These are phyloP conservation scores for Tenthredo scrophulariae DNA, from an alignment of 2,888 invertebrate genomes.

Conservation along the genomic window DNA sequence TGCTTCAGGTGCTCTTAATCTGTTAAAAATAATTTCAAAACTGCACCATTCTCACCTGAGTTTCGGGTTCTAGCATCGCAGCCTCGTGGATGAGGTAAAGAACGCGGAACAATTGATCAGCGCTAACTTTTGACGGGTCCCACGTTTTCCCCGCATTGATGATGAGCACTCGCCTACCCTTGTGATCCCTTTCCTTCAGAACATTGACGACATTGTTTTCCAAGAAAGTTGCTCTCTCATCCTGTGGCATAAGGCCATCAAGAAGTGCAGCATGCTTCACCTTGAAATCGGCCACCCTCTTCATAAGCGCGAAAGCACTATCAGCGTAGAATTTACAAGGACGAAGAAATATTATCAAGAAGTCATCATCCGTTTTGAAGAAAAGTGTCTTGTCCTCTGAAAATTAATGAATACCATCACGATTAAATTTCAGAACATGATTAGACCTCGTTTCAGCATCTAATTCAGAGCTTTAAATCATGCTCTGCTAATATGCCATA, in stretches of 20 bases:
- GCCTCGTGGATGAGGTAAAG: slow-evolving; percentile 90
- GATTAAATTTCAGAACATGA: neutral
- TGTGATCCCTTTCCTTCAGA: slow-evolving; percentile 86
- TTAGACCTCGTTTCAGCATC: neutral
- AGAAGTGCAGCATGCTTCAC: slow-evolving; percentile 85
- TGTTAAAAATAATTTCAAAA: neutral
- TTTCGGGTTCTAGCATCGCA: slow-evolving; percentile 88
- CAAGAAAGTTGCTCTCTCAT: slow-evolving; percentile 85
- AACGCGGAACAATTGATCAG: slow-evolving; percentile 89
- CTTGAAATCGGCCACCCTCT: slow-evolving; percentile 87
- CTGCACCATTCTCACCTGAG: slow-evolving; percentile 79
- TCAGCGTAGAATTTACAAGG: slow-evolving; percentile 92
- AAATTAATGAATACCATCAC: slow-evolving; percentile 56
- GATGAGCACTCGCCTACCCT: slow-evolving; percentile 87
- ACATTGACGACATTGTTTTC: slow-evolving; percentile 89
- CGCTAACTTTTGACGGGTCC: slow-evolving; percentile 87
- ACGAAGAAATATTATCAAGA: slow-evolving; percentile 88
- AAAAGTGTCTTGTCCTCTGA: slow-evolving; percentile 84
- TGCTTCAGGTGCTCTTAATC: too few relatives aligned
- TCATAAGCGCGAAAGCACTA: slow-evolving; percentile 90
- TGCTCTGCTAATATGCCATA: neutral
- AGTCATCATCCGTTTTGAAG: slow-evolving; percentile 88
- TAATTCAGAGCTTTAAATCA: neutral
- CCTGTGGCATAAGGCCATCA: slow-evolving; percentile 84
- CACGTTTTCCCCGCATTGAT: slow-evolving; percentile 87